phyloP scores from a whole-genome alignment of 2,113 vertebrate species.

The Nematolebias whitei region DNA sequence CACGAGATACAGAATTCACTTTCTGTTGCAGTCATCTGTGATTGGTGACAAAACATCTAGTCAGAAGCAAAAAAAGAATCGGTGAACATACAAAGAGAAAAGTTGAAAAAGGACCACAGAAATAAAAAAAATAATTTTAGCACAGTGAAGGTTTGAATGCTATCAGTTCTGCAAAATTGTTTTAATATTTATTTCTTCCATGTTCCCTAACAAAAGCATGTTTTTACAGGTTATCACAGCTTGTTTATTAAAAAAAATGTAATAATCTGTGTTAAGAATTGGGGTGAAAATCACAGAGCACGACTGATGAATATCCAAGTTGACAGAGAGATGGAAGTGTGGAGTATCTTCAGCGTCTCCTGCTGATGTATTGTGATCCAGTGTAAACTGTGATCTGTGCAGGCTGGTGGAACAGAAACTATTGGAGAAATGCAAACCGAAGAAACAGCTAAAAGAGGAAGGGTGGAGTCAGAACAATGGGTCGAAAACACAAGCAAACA shows the following conservation, averaged over 20 bases:
- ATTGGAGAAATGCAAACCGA: conserved; percentile 44
- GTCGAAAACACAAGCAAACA: conserved; percentile 9
- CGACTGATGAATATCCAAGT: conserved; percentile 11
- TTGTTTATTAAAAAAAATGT: not conserved
- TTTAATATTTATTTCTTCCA: too few species aligned
- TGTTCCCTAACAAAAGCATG: not conserved
- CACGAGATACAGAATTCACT: conserved; percentile 26
- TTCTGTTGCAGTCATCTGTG: conserved; percentile 24
- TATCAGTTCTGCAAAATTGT: too few species aligned
- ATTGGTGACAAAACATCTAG: conserved; percentile 25
- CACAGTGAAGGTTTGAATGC: not conserved
- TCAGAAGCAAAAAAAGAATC: conserved; percentile 24
- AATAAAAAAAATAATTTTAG: not conserved
- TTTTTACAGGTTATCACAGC: not conserved
- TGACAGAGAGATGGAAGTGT: conserved; percentile 2
- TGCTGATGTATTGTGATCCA: conserved; percentile 22
- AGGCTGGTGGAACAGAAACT: conserved; percentile 34
- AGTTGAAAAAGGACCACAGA: conserved; percentile 16
- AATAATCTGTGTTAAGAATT: too few species aligned
- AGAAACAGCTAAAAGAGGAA: conserved; percentile 23
- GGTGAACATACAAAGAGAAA: not conserved
- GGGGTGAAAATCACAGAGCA: conserved; percentile 8
- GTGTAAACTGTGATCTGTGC: conserved; percentile 30
- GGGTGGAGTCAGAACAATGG: conserved; percentile 11
- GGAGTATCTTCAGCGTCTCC: conserved; percentile 5